Conservation (phyloP, 2,888 invertebrate genomes). For the Parapristionchus giblindavisi region DNA sequence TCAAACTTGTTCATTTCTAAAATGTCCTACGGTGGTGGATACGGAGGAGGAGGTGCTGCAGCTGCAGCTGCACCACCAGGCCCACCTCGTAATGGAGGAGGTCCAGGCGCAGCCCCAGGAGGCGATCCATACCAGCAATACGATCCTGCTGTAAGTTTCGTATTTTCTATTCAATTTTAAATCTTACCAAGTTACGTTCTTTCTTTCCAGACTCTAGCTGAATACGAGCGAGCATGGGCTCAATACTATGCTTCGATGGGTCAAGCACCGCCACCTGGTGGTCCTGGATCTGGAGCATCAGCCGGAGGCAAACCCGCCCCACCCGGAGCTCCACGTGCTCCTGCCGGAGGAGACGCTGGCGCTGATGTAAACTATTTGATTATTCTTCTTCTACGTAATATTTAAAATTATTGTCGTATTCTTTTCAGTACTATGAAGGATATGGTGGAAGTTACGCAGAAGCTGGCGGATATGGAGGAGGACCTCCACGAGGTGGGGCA, state of each 20-base stretch:
- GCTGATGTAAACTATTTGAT: conserved; percentile 19
- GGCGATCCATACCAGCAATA: conserved; percentile 3
- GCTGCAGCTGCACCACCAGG: background rate
- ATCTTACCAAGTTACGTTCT: background rate
- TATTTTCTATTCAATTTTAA: background rate
- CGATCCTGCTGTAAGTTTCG: conserved; percentile 32
- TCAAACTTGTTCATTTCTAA: conserved; percentile 25
- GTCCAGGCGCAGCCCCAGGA: conserved; percentile 4
- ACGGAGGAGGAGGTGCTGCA: conserved; percentile 12
- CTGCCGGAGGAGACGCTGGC: conserved; percentile 18
- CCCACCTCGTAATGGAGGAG: conserved; percentile 15
- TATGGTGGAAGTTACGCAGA: conserved; percentile 24
- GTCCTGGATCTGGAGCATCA: conserved; percentile 37
- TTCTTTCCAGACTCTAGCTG: conserved; percentile 40
- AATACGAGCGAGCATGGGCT: conserved; percentile 49
- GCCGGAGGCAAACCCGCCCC: background rate
- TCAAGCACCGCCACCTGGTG: conserved; percentile 35
- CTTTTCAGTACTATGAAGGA: conserved; percentile 40
- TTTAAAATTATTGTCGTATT: background rate
- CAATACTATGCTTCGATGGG: conserved; percentile 46
- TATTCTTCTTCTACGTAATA: background rate
- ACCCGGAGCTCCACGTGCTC: conserved; percentile 5
- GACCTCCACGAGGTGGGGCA: conserved; percentile 28
- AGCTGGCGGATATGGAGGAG: conserved; percentile 17
- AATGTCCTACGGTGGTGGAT: conserved; percentile 29